Evolutionary conservation across 1,140 invertebrate species (phyloP).

Genomic region (Pseudoatta argentina): DNA sequence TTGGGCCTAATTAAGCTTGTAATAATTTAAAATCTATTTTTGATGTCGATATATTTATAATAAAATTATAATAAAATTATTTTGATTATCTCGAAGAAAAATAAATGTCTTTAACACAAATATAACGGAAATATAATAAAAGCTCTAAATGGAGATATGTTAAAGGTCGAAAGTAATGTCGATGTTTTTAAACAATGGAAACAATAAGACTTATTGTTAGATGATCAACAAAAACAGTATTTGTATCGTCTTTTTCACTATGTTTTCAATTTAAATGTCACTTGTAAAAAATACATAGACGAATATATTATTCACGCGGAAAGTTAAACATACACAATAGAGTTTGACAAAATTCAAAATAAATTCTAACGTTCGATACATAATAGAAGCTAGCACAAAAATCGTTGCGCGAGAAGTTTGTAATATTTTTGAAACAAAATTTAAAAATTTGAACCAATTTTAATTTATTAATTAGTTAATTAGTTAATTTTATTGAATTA

Average conservation of each 20-base stretch:
- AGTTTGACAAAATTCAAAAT: neutral
- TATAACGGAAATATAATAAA: neutral
- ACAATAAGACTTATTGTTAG: neutral
- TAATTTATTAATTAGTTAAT: no score
- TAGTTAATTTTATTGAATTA: no score
- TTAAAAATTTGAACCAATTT: neutral
- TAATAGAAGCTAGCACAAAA: neutral
- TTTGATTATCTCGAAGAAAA: neutral
- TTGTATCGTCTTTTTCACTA: neutral
- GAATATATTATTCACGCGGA: neutral
- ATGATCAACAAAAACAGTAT: neutral
- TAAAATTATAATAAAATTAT: neutral
- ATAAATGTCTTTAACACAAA: neutral
- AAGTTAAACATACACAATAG: neutral
- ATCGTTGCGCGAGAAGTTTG: neutral
- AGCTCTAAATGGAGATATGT: neutral
- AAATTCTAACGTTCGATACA: neutral
- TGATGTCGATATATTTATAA: no score
- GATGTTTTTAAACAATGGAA: neutral
- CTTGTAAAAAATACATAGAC: neutral
- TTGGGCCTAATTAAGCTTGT: neutral
- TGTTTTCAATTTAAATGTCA: neutral
- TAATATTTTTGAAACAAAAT: neutral
- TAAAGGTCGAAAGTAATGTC: neutral
- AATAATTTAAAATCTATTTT: neutral